Evolutionary conservation across 2,113 vertebrate species (phyloP), one percentile per base, ranked within the genome.

Genomic region (Oxyura jamaicensis): DNA sequence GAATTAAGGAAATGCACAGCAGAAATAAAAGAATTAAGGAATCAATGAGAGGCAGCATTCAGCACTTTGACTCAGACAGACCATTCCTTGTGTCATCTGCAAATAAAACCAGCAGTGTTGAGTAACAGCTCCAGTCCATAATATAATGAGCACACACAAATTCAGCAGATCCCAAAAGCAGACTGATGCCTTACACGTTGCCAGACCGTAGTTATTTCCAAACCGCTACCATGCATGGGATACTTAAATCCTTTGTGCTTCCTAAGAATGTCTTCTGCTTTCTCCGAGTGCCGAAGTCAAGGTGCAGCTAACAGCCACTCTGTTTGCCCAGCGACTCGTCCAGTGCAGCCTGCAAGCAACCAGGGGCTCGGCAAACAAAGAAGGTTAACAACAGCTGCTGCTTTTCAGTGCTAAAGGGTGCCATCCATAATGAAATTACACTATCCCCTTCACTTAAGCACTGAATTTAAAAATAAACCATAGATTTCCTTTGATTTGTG

Each of bases 381-480:
- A 31, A 79, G 74, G 78, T 63, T 68, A 79, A 53, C 50, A 69
- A 63, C 87, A 95, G 89, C 86, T 90, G 91, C 73, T 87, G 72
- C 52, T 81, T 52, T 26, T 84, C 83, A 68, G 60, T 39, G 41
- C 31, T 59, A 91, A 93, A 96, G 86, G 73, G 94, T 88, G 79
- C 39, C 77, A 88, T 46, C 86, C 35, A 28, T 72, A 85, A 95
- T 52, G 69, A 67, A 91, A 93, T 89, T 93, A 91, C 8, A 41
- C 25, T 53, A 36, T 17, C 65, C 59, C 53, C 62, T 88, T 77
- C 41, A 92, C 95, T 93, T 65, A 86, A 91, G 48, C 39, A 48
- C 72, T 11, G 7, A 52, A 91, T 77, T 92, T 94, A 96, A 88
- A 97, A 97, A 73, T 81, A 96, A 95, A 86, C 58, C 42, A 58